Evolutionary conservation across 1,140 invertebrate species (phyloP), one percentile per base, ranked within the genome.

Genomic region (Cataglyphis hispanica): DNA sequence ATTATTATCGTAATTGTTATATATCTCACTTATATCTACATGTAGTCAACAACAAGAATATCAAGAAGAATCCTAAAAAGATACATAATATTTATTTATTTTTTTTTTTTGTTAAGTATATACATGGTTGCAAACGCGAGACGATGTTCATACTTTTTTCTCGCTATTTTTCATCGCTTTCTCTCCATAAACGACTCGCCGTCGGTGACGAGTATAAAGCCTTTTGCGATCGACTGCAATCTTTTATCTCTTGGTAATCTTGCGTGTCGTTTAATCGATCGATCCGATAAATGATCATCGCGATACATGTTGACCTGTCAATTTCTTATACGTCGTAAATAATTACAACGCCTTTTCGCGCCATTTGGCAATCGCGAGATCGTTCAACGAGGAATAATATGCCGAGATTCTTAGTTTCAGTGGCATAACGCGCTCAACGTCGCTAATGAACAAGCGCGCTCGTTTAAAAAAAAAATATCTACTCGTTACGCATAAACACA

Each of bases 401-500:
- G 8, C 11, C 34, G 22, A 13, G 22, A 70, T 60, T 74, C 53
- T 46, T 25, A n/a, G 53, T 46, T 83, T 83, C 50, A 27, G 53
- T 43, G 25, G 25, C 27, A n/a, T 60, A 60, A 83, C 50, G 50
- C 60, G 78, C 13, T 16, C 31, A 74, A 74, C 25, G 64, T 19
- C 78, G 37, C 25, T 72, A 81, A 81, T 58, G 25, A 81, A 60
- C 53, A 19, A 43, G n/a, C 4, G 40, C 34, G 60, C 43, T 16
- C 27, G 22, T 11, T 37, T 37, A n/a, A 50, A 77, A n/a, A 50
- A 77, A 64, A 34, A 58, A 60, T 56, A 13, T 1, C 25, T 13
- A 77, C 53, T 43, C 37, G 78, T 64, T 64, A 46, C 77, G 64
- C 67, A 83, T 60, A 69, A 83, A 83, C 56, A 83, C 78, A 83